Evolutionary conservation across 2,797 vertebrate genomes (phyloP).

Genomic region (Scarus forsteni): DNA sequence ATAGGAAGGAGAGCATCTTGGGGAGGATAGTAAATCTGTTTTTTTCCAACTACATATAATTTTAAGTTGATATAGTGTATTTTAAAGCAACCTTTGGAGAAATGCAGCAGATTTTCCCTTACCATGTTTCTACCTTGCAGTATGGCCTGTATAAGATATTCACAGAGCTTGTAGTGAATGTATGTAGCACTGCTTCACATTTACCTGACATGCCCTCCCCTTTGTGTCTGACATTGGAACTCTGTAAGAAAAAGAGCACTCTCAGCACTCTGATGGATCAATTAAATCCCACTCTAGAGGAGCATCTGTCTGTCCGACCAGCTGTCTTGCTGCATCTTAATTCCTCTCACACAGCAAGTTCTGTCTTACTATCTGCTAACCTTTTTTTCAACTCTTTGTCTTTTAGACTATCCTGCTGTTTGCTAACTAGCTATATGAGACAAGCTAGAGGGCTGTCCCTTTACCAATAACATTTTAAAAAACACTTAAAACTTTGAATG

Average conservation of each 20-base stretch:
- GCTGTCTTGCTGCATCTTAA: neutral
- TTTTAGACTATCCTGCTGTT: neutral
- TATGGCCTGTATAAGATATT: conserved; percentile 3
- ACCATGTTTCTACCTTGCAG: neutral
- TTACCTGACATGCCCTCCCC: conserved; percentile 36
- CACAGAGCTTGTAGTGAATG: conserved; percentile 6
- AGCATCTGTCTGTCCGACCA: conserved; percentile 15
- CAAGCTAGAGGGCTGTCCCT: no score
- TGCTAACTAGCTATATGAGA: neutral
- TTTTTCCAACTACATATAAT: conserved; percentile 33
- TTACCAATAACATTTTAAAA: no score
- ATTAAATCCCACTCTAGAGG: conserved; percentile 23
- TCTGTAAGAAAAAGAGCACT: conserved; percentile 25
- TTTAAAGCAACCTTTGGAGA: conserved; percentile 27
- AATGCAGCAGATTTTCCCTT: conserved; percentile 1
- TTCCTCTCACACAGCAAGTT: neutral
- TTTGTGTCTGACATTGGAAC: conserved; percentile 32
- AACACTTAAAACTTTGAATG: no score
- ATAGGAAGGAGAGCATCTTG: conserved; percentile 48
- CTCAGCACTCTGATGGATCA: conserved; percentile 40
- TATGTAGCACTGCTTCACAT: conserved; percentile 15
- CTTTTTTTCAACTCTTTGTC: neutral
- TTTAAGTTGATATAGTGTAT: conserved; percentile 45
- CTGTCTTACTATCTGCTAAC: neutral
- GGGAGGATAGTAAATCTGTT: conserved; percentile 51